phyloP scores from a whole-genome alignment of 1,140 invertebrate species.

The Lepidurus arcticus region DNA sequence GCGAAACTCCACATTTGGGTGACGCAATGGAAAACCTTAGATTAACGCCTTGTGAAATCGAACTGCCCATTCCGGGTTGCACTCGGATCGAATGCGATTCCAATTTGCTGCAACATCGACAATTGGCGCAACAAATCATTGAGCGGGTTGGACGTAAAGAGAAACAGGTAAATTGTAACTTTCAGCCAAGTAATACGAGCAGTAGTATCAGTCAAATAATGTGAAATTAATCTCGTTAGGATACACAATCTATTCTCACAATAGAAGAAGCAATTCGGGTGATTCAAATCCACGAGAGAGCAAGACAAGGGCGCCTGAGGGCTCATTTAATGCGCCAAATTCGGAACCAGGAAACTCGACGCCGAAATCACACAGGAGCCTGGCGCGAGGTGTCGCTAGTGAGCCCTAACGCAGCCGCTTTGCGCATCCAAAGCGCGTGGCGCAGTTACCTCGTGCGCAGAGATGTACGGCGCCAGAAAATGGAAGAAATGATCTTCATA shows the following conservation, averaged over 20 bases:
- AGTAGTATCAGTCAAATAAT: constrained; percentile 33
- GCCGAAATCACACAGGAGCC: constrained; percentile 29
- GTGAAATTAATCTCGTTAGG: constrained; percentile 24
- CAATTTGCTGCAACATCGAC: constrained; percentile 1
- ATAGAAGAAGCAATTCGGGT: constrained; percentile 76
- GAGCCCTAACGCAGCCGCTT: constrained; percentile 58
- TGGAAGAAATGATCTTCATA: constrained; percentile 80
- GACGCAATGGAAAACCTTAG: constrained; percentile 59
- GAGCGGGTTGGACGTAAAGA: constrained; percentile 33
- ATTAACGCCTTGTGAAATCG: constrained; percentile 45
- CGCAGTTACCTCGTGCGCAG: constrained; percentile 66
- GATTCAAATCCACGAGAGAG: constrained; percentile 84
- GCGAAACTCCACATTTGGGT: constrained; percentile 80
- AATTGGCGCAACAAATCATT: constrained; percentile 26
- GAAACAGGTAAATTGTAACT: background rate
- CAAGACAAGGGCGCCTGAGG: constrained; percentile 72
- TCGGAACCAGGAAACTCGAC: constrained; percentile 40
- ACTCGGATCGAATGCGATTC: constrained; percentile 22
- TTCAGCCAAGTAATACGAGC: constrained; percentile 31
- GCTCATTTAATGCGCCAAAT: constrained; percentile 88
- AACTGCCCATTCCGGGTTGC: constrained; percentile 2
- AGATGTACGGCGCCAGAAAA: constrained; percentile 60
- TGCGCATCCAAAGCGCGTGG: constrained; percentile 76
- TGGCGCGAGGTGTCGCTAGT: constrained; percentile 43
- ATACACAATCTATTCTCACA: constrained; percentile 50